Evolutionary conservation across 2,113 vertebrate genomes (phyloP).

Genomic region (Phylloscopus trochilus): DNA sequence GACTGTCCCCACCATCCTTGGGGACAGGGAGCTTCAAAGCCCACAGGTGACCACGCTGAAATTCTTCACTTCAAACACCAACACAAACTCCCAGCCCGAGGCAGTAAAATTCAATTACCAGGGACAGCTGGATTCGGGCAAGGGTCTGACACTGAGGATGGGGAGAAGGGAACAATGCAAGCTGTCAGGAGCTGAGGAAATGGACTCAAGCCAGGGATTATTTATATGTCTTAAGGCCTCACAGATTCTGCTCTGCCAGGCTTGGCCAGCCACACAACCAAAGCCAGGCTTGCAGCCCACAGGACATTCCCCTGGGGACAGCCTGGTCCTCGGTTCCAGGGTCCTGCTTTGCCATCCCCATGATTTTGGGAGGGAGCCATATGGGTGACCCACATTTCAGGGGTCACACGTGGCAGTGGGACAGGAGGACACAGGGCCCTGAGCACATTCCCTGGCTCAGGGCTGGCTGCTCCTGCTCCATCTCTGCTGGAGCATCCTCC

Average conservation of each 20-base stretch:
- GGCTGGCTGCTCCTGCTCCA: not conserved
- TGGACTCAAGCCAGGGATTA: not conserved
- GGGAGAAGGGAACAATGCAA: not conserved
- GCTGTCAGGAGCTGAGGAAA: not conserved
- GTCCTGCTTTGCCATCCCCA: not conserved
- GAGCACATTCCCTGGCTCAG: rapidly evolving
- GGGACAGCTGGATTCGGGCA: not conserved
- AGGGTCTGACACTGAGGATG: not conserved
- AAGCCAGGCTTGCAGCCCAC: not conserved
- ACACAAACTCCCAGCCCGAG: not conserved
- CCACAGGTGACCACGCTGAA: rapidly evolving
- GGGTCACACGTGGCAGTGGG: not conserved
- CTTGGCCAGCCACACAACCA: not conserved
- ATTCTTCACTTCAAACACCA: not conserved
- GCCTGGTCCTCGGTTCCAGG: rapidly evolving
- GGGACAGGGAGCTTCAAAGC: not conserved
- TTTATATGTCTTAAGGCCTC: not conserved
- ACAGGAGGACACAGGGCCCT: not conserved
- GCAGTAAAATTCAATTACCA: conserved; percentile 32
- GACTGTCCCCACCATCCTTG: rapidly evolving
- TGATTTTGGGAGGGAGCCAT: not conserved
- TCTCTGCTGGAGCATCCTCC: not conserved
- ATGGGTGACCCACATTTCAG: not conserved
- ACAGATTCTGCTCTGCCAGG: not conserved
- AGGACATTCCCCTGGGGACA: rapidly evolving